A percentile compares a stretch with the other conserved stretches of the same genome.
These are phyloP conservation scores for Latrodectus elegans DNA, from an alignment of 2,888 invertebrate genomes.

Conservation along the genomic window DNA sequence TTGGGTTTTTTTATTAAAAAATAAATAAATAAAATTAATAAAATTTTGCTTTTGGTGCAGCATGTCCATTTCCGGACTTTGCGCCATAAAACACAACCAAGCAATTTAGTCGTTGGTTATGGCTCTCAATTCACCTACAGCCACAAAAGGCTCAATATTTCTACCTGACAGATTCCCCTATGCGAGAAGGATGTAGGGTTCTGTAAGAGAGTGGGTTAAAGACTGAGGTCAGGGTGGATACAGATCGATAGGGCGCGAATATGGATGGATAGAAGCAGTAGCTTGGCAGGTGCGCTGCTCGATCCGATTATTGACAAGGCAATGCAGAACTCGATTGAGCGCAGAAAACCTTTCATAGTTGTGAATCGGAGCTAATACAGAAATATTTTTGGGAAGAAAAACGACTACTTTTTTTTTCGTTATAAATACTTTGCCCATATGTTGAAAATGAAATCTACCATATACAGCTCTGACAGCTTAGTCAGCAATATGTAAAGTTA, in stretches of 20 bases:
- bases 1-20: too few relatives aligned
- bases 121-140: too few relatives aligned
- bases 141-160: too few relatives aligned
- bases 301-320: conserved; percentile 66
- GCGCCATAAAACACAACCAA: too few relatives aligned
- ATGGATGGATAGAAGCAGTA: conserved; percentile 55
- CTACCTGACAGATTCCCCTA: neutral
- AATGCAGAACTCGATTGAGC: conserved; percentile 68
- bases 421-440: conserved; percentile 56
- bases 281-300: conserved; percentile 44
- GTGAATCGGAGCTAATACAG: conserved; percentile 14
- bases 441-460: conserved; percentile 2
- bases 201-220: conserved; percentile 4
- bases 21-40: too few relatives aligned
- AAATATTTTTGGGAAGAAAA: conserved; percentile 54
- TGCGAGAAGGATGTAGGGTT: neutral
- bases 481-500: too few relatives aligned
- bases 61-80: too few relatives aligned
- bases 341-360: conserved; percentile 64
- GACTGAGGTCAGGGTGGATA: conserved; percentile 62
- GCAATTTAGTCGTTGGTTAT: too few relatives aligned
- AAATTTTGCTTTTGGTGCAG: too few relatives aligned
- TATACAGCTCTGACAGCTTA: neutral
- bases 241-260: conserved; percentile 67
- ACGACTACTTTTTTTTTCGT: conserved; percentile 51